Conservation (phyloP, 2,113 vertebrate genomes). For the Callipepla californica region DNA sequence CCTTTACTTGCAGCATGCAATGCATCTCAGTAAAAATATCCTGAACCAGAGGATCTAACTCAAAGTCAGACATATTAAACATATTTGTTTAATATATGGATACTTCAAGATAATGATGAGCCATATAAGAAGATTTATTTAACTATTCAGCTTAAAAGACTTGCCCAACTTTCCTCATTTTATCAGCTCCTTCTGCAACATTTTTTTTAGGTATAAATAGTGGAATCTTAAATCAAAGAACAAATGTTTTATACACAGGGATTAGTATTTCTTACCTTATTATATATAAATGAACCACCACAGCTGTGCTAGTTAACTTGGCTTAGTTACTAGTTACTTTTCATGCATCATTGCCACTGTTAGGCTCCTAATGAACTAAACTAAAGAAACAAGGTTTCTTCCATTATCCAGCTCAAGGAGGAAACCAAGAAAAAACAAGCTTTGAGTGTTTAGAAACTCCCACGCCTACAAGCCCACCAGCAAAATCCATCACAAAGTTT, state of each 20-base stretch:
- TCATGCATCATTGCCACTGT: not conserved
- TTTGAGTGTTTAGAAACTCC: not conserved
- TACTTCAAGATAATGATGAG: not conserved
- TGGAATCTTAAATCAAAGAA: not conserved
- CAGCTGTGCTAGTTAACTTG: not conserved
- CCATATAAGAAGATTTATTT: not conserved
- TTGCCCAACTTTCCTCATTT: not conserved
- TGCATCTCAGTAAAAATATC: not conserved
- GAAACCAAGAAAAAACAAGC: not conserved
- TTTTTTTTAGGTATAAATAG: not conserved
- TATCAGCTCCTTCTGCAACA: not conserved
- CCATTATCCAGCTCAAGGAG: not conserved
- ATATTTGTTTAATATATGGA: not conserved
- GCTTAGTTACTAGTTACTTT: not conserved
- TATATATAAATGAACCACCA: not conserved
- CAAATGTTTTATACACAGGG: not conserved
- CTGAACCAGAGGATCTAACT: not conserved
- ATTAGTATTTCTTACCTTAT: not conserved
- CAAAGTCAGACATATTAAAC: conserved; percentile 2
- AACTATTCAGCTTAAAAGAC: not conserved
- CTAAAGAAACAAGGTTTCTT: not conserved
- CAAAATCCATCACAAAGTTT: not conserved
- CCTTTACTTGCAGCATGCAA: not conserved
- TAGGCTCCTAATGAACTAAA: not conserved
- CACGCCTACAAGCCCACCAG: not conserved